Percentiles rank a stretch among this genome's conserved stretches.
Evolutionary conservation across 2,113 vertebrate species (phyloP).

Genomic region (Anolis sagrei): DNA sequence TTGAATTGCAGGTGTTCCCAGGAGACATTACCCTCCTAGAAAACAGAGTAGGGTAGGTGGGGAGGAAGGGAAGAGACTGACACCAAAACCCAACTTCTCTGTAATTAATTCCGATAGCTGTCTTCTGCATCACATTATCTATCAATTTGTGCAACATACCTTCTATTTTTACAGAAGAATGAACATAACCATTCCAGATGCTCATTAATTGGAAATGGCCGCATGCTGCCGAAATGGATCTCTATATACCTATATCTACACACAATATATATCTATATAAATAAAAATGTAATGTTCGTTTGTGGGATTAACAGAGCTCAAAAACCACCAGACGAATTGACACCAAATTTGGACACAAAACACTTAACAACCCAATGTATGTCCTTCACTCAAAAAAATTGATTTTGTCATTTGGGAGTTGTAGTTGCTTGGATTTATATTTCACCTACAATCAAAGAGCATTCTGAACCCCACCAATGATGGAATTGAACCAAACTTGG

Average conservation of each 20-base stretch:
- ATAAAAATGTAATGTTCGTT: too few relatives aligned
- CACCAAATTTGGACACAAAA: too few relatives aligned
- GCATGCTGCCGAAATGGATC: conserved; percentile 29
- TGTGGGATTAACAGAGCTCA: too few relatives aligned
- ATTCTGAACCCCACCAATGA: too few relatives aligned
- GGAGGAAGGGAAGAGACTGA: conserved; percentile 18
- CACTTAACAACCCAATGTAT: too few relatives aligned
- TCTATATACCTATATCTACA: not conserved
- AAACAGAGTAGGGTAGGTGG: not conserved
- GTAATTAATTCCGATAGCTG: conserved; percentile 45
- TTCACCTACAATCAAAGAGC: too few relatives aligned
- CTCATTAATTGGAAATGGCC: not conserved
- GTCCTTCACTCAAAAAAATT: too few relatives aligned
- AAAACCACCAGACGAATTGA: too few relatives aligned
- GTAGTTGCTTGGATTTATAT: too few relatives aligned
- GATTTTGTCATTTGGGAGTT: too few relatives aligned
- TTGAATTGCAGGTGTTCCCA: conserved; percentile 46
- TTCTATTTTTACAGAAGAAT: not conserved
- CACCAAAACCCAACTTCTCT: conserved; percentile 6
- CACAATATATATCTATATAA: too few relatives aligned
- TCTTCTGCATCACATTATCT: conserved; percentile 9
- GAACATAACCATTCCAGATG: conserved; percentile 26
- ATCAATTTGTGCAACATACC: conserved; percentile 20
- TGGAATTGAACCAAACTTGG: too few relatives aligned
- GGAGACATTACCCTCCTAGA: conserved; percentile 45